Evolutionary conservation across 2,888 invertebrate genomes (phyloP), one percentile per base, ranked within the genome.

Genomic region (Abrostola triplasia): DNA sequence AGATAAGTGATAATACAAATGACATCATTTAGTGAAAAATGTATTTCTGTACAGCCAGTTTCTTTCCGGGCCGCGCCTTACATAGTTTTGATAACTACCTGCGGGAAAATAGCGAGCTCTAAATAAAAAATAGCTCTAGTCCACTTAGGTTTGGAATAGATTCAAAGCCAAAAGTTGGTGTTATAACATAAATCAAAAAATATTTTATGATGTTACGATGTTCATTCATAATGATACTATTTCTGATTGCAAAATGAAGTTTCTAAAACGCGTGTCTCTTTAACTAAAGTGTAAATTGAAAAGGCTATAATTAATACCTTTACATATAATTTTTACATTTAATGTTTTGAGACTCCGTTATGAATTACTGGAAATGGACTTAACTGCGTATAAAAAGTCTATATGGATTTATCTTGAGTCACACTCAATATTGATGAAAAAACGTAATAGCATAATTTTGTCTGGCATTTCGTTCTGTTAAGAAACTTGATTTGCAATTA

Each of bases 11-110:
- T 59, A 35, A 67, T 62, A 58, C 44, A 50, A 62, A 54, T 76
- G 75, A 76, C 75, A 77, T 76, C 76, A 77, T 62, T 65, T 13
- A 6, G 12, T 61, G 35, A 69, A 70, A 73, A 62, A 61, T 53
- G 13, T 64, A 58, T 55, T 48, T 61, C 50, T 38, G 12, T 53
- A 48, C 13, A 36, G 41, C 59, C 57, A 51, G 52, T 52, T 64
- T 67, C 58, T 47, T 49, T 62, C 40, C 44, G n/a, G 58, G 67
- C 50, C 70, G 9, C 78, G 13, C 70, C 70, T 77, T 53, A 44
- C 64, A 63, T 61, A 57, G 13, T 51, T 62, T 35, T n/a, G 5
- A 24, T 37, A 5, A 49, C 13, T 59, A 41, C 36, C 41, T 11
- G 41, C 44, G 1, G 37, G n/a, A 59, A 36, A 13, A 7, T 6